Evolutionary conservation across 1,140 invertebrate genomes (phyloP), one percentile per base, ranked within the genome.

Genomic region (Heliconius hewitsoni): DNA sequence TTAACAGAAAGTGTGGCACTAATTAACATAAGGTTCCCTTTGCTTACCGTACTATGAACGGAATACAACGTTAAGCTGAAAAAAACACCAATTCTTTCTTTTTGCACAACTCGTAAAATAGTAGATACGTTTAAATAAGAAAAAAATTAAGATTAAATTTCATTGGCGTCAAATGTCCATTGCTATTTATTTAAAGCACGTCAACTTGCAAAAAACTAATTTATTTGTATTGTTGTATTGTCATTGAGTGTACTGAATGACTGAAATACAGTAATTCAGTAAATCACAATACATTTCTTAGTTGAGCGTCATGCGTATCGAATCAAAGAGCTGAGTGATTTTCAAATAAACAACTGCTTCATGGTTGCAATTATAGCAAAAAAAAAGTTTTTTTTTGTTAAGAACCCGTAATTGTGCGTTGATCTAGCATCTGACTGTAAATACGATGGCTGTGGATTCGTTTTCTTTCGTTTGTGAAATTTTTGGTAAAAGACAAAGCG

Each of bases 121-220:
- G 2, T 30, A 23, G 9, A 57, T 66, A 16, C 9, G 30, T 30
- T n/a, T 66, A n/a, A 66, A 57, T 23, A 23, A 66, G 23, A 13
- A 11, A 27, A 27, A 66, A 4, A 30, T 66, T 66, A 66, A 66
- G 5, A 66, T 66, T 3, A 16, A 66, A 27, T 30, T 13, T 30
- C 11, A 30, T 27, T 66, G 27, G 11, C 23, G 23, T 30, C 8
- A 66, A 66, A 30, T 57, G 23, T 57, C 30, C 60, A 30, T 66
- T 30, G 60, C 11, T 27, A 66, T 30, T 66, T 66, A 66, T 66
- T 66, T 66, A 11, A 66, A 66, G 27, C 60, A 66, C 5, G n/a
- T 27, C n/a, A 13, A 66, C 4, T 66, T 66, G 60, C 60, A 66
- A 66, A 30, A 66, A 66, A 66, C 11, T 66, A 66, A 66, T 66